Percentiles rank a stretch among this genome's conserved stretches.
Conservation (phyloP, 2,113 vertebrate species). For the Indri indri region DNA sequence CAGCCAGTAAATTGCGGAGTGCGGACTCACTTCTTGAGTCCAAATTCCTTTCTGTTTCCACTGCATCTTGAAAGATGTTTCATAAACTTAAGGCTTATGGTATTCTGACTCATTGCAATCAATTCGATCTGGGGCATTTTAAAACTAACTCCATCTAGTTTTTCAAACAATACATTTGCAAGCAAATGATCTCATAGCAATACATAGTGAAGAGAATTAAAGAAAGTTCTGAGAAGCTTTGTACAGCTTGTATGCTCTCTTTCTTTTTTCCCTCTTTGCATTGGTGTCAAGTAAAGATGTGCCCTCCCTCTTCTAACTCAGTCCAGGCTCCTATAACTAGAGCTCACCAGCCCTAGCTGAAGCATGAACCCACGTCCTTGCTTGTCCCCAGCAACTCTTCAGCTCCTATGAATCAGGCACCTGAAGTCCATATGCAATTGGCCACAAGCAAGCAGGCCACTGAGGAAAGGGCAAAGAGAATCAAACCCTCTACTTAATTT, state of each 20-base stretch:
- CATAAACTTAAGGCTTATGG: background rate
- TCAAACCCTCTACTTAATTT: background rate
- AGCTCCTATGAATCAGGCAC: background rate
- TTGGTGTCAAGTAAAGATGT: background rate
- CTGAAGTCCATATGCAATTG: background rate
- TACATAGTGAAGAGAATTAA: background rate
- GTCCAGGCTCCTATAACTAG: background rate
- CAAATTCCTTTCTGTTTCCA: background rate
- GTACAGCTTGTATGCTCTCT: background rate
- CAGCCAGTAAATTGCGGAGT: background rate
- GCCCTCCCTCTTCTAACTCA: background rate
- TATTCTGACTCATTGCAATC: slow-evolving; percentile 2
- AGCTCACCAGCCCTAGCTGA: background rate
- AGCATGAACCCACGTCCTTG: accelerated
- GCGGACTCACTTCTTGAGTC: background rate
- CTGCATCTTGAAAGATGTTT: background rate
- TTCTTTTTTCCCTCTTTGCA: background rate
- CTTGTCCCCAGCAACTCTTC: background rate
- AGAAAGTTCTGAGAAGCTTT: slow-evolving; percentile 12
- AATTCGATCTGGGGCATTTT: background rate
- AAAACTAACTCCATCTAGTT: slow-evolving; percentile 25
- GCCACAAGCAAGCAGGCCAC: background rate
- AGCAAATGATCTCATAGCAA: slow-evolving; percentile 56
- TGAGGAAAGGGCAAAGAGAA: background rate
- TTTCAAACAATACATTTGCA: slow-evolving; percentile 61